Evolutionary conservation across 1,140 invertebrate genomes (phyloP).

Genomic region (Drosophila auraria): DNA sequence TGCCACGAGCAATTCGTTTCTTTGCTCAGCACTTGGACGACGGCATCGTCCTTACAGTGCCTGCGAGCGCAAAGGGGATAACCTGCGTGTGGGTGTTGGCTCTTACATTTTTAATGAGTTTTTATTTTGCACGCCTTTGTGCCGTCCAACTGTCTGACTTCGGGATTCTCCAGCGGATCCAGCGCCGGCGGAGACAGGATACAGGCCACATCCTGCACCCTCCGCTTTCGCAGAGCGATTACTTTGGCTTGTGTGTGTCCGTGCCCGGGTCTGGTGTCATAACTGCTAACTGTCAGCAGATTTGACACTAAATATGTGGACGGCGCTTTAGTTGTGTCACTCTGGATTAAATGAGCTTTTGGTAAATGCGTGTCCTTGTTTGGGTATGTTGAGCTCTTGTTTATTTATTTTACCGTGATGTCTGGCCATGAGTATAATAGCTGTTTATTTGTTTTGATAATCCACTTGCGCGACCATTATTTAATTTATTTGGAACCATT

Average conservation of each 20-base stretch:
- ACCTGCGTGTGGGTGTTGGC: constrained; percentile 44
- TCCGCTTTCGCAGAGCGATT: constrained; percentile 46
- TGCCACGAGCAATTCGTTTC: constrained; percentile 66
- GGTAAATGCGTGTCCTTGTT: constrained; percentile 21
- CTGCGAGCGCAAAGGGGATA: constrained; percentile 12
- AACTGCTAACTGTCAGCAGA: constrained; percentile 73
- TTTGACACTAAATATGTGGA: constrained; percentile 74
- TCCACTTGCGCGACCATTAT: constrained; percentile 30
- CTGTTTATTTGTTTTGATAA: constrained; percentile 62
- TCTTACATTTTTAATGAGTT: constrained; percentile 81
- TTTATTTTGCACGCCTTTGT: constrained; percentile 76
- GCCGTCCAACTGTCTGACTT: constrained; percentile 56
- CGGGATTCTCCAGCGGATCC: constrained; percentile 22
- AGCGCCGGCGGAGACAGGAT: constrained; percentile 41
- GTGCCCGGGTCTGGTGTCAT: constrained; percentile 55
- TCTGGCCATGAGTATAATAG: constrained; percentile 33
- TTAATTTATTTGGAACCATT: not conserved
- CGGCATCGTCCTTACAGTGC: constrained; percentile 41
- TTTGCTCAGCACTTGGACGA: constrained; percentile 69
- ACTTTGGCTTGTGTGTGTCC: constrained; percentile 56
- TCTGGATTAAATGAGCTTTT: constrained; percentile 52
- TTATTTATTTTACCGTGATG: constrained; percentile 49
- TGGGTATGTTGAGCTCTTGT: constrained; percentile 36
- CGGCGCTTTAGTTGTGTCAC: constrained; percentile 63
- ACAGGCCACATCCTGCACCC: constrained; percentile 47